Evolutionary conservation across 2,113 vertebrate genomes (phyloP).

Genomic region (Eolophus roseicapilla): DNA sequence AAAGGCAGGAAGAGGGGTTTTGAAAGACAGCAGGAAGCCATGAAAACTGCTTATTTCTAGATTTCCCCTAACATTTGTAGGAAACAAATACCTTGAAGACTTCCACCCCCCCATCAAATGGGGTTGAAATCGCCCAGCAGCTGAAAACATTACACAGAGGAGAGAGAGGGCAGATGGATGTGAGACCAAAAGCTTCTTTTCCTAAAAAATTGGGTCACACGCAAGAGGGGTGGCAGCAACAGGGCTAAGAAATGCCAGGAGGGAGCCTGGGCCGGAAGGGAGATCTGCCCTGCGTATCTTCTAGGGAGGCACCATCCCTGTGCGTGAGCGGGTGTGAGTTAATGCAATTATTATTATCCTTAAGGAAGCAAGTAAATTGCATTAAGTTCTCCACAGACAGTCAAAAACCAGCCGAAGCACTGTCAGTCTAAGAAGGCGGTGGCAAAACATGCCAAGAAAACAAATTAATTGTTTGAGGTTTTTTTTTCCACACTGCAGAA

Average conservation of each 20-base stretch:
- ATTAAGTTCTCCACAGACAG: background rate
- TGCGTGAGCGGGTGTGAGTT: rapidly evolving
- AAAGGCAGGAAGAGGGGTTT: background rate
- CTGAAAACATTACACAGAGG: background rate
- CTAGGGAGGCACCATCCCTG: background rate
- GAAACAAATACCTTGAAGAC: rapidly evolving
- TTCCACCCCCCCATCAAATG: background rate
- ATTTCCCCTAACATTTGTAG: background rate
- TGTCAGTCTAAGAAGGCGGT: rapidly evolving
- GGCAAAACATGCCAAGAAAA: background rate
- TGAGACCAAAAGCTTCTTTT: conserved; percentile 11
- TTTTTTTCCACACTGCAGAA: rapidly evolving
- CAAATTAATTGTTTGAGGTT: background rate
- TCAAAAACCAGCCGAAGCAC: background rate
- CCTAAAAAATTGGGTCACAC: background rate
- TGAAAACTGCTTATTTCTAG: background rate
- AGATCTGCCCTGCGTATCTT: background rate
- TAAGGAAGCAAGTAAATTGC: background rate
- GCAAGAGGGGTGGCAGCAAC: background rate
- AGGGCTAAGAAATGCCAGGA: background rate
- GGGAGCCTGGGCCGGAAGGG: background rate
- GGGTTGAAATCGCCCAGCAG: background rate
- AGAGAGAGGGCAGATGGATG: background rate
- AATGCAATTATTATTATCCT: background rate
- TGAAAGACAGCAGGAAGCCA: background rate